A percentile compares a stretch with the other conserved stretches of the same genome.
Conservation (phyloP, 2,113 vertebrate species). For the Heloderma charlesbogerti region DNA sequence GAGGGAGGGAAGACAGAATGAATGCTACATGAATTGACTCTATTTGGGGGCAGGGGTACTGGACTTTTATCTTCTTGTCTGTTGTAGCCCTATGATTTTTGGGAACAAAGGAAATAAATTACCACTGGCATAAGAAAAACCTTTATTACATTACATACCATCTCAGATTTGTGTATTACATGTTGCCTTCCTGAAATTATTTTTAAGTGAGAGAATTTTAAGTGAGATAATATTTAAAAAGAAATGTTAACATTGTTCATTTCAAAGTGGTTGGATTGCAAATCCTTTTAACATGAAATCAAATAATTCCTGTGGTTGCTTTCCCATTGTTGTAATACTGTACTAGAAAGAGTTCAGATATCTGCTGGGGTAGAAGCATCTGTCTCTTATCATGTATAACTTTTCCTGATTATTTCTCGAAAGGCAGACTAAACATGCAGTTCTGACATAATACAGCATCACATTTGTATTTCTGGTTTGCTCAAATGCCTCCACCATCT, state of each 20-base stretch:
- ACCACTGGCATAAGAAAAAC: background rate
- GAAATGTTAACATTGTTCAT: background rate
- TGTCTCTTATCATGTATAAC: constrained; percentile 82
- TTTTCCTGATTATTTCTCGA: constrained; percentile 83
- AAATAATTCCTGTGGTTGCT: constrained; percentile 33
- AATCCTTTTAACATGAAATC: constrained; percentile 32
- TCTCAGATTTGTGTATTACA: constrained; percentile 7
- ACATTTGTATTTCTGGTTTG: constrained; percentile 77
- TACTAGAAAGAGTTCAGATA: constrained; percentile 70
- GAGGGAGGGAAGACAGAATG: background rate
- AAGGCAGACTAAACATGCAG: constrained; percentile 80
- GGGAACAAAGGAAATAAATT: background rate
- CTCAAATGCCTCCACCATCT: constrained; percentile 63
- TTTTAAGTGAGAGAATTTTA: constrained; percentile 8
- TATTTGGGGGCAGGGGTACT: background rate
- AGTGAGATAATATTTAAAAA: constrained; percentile 10
- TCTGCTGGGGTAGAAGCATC: constrained; percentile 73
- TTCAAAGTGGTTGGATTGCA: background rate
- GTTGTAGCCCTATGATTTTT: background rate
- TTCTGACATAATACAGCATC: constrained; percentile 79
- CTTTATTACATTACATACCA: background rate
- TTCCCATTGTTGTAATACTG: constrained; percentile 59
- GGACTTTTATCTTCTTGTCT: background rate
- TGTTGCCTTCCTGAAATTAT: background rate
- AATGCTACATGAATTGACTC: background rate